Evolutionary conservation across 2,797 vertebrate genomes (phyloP).

Genomic region (Oreochromis grahami): DNA sequence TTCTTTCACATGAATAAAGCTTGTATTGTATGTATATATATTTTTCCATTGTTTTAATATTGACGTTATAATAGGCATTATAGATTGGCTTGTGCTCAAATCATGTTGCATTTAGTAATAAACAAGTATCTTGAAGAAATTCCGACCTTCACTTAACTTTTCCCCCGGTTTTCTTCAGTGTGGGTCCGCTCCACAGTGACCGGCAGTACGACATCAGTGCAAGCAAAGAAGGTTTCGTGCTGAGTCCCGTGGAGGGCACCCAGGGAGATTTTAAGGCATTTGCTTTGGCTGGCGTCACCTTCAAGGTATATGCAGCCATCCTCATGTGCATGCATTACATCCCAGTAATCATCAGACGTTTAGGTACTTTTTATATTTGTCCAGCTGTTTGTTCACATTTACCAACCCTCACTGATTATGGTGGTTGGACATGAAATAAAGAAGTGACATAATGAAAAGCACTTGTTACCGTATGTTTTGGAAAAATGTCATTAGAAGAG

Average conservation of each 20-base stretch:
- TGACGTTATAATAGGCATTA: rapidly evolving
- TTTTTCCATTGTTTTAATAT: neutral
- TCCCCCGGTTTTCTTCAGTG: constrained; percentile 64
- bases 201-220: constrained; percentile 88
- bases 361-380: neutral
- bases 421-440: neutral
- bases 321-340: neutral
- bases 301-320: constrained; percentile 79
- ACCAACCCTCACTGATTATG: neutral
- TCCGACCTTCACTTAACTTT: neutral
- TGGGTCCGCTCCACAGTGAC: constrained; percentile 94
- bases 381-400: neutral
- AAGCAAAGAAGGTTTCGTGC: constrained; percentile 92
- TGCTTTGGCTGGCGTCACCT: constrained; percentile 93
- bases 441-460: neutral
- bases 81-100: neutral
- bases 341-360: neutral
- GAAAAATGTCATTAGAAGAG: constrained; percentile 12
- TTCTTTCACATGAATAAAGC: neutral
- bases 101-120: neutral
- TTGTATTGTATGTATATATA: rapidly evolving
- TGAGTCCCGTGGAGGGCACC: constrained; percentile 87
- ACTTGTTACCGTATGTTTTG: neutral
- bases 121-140: neutral
- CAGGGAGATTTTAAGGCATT: constrained; percentile 95